Evolutionary conservation across 2,888 invertebrate species (phyloP), one percentile per base, ranked within the genome.

Genomic region (Unio delphinus): DNA sequence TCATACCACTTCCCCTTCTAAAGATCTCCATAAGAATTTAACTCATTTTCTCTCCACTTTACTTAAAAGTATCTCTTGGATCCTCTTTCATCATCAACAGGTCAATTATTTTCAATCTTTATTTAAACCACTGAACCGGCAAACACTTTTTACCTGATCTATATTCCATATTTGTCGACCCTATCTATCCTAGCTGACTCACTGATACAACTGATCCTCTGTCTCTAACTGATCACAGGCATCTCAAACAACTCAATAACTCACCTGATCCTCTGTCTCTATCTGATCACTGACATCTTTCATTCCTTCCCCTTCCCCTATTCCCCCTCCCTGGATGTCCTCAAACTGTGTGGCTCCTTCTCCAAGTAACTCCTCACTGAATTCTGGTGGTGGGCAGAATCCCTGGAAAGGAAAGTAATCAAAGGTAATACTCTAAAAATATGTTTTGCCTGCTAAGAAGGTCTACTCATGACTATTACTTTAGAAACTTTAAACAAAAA

Each of bases 281-380:
- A 98, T 95, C 86, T 90, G 94, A 72, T 99, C 98, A 0, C 98
- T 98, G 45, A 98, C 96, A 90, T 99, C 99, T 84, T 95, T 96
- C 80, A 95, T 94, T 1, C 97, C 97, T 90, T 95, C 94, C 0
- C 98, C 98, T 74, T 98, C 98, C 0, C 96, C 97, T 6, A 98
- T 91, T 0, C 98, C 98, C 87, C 95, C 94, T 8, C 96, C 96
- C 75, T 91, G 91, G 65, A 90, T 90, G 73, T 92, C 91, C 80
- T 90, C 89, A 76, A 91, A 90, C 74, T 91, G 88, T 15, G 89
- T 90, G 20, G 87, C 88, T 3, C 90, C 90, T 68, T 90, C 90
- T 4, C 87, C 88, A 55, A 80, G 86, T 66, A 86, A 83, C 71
- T 91, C 91, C 55, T 92, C 94, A 83, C 95, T 93, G 45, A 95